These are phyloP conservation scores for Malacoctenus gilli DNA, from an alignment of 2,797 vertebrate genomes.

Conservation along the genomic window DNA sequence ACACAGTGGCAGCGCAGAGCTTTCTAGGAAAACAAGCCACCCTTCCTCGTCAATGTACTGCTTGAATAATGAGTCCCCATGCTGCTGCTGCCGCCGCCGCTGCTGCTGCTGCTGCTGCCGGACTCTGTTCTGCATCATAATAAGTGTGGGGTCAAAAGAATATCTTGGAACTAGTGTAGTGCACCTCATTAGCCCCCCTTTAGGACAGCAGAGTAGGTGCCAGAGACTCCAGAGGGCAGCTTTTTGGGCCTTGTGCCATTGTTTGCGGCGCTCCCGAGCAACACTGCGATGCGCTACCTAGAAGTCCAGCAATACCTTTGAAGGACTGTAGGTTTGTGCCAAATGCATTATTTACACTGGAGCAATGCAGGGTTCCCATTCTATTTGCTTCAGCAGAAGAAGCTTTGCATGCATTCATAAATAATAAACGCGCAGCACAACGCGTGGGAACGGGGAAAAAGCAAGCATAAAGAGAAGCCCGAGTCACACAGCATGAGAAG, in stretches of 20 bases:
- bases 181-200: slow-evolving; percentile 66
- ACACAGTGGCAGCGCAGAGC: slow-evolving; percentile 28
- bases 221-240: slow-evolving; percentile 49
- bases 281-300: slow-evolving; percentile 27
- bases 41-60: slow-evolving; percentile 28
- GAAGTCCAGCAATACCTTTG: slow-evolving; percentile 58
- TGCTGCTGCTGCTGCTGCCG: slow-evolving; percentile 36
- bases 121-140: slow-evolving; percentile 61
- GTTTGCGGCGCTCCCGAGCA: slow-evolving; percentile 25
- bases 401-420: slow-evolving; percentile 80
- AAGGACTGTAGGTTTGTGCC: slow-evolving; percentile 59
- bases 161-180: slow-evolving; percentile 33
- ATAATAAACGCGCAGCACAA: slow-evolving; percentile 77
- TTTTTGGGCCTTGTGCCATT: slow-evolving; percentile 46
- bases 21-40: slow-evolving; percentile 52
- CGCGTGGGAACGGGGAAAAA: slow-evolving; percentile 59
- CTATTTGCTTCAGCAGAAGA: slow-evolving; percentile 79
- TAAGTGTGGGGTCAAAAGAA: slow-evolving; percentile 49
- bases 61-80: slow-evolving; percentile 61
- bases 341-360: slow-evolving; percentile 82
- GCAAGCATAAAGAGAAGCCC: slow-evolving; percentile 53
- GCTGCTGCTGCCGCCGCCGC: slow-evolving; percentile 33
- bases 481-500: slow-evolving; percentile 56
- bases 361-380: slow-evolving; percentile 71
- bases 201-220: slow-evolving; percentile 42